These are phyloP conservation scores for Prinia subflava DNA, from an alignment of 2,113 vertebrate genomes.

Conservation along the genomic window DNA sequence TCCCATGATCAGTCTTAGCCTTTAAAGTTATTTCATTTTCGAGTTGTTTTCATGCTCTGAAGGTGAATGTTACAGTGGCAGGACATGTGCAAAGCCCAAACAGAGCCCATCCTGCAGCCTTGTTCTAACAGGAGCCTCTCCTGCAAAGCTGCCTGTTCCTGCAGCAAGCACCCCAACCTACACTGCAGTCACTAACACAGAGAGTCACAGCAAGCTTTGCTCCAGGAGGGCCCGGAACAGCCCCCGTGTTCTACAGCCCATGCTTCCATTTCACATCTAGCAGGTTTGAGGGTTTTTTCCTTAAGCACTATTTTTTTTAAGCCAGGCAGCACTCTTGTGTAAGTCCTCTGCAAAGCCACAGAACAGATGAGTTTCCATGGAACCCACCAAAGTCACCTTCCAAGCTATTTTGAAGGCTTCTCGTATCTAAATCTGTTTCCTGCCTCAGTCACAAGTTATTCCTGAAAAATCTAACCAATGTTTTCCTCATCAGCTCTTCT, in stretches of 20 bases:
- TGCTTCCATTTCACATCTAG: not conserved
- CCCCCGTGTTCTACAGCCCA: not conserved
- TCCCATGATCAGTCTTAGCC: not conserved
- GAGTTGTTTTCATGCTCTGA: not conserved
- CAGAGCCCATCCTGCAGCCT: not conserved
- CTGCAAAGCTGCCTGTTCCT: not conserved
- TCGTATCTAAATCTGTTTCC: not conserved
- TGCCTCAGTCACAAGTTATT: not conserved
- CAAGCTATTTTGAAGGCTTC: not conserved
- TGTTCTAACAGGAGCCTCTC: not conserved
- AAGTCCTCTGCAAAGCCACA: not conserved
- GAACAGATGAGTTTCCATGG: slow-evolving; percentile 40
- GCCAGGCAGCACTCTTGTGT: not conserved
- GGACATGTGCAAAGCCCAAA: not conserved
- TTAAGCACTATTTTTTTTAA: not conserved
- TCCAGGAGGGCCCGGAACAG: not conserved
- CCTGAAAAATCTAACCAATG: not conserved
- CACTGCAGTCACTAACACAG: not conserved
- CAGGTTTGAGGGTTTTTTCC: not conserved
- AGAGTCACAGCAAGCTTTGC: not conserved
- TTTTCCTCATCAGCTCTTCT: not conserved
- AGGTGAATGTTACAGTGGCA: not conserved
- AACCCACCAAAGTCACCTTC: slow-evolving; percentile 19
- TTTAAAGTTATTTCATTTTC: not conserved
- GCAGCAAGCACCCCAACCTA: not conserved